These are phyloP conservation scores for Pyralis farinalis DNA, from an alignment of 2,888 invertebrate species.

Conservation along the genomic window DNA sequence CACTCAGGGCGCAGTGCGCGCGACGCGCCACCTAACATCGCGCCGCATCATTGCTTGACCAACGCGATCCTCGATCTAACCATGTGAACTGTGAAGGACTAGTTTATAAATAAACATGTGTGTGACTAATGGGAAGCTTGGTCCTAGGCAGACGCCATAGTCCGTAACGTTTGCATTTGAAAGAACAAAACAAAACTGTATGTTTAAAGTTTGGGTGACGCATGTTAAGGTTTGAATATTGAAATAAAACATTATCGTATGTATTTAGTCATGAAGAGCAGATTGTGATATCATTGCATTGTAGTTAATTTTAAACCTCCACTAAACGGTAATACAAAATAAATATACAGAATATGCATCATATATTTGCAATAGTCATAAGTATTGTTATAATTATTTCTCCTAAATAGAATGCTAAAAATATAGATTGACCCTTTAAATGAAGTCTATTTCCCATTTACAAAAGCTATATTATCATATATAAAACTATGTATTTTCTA, in stretches of 20 bases:
- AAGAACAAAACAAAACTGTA: not conserved
- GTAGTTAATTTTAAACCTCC: no score
- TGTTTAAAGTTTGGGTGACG: slow-evolving; percentile 1
- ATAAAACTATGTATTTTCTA: no score
- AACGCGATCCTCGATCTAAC: slow-evolving; percentile 16
- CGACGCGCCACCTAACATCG: slow-evolving; percentile 41
- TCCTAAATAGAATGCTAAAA: no score
- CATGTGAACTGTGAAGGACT: slow-evolving; percentile 41
- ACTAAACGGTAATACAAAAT: no score
- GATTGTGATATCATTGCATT: no score
- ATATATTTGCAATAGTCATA: no score
- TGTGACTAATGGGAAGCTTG: slow-evolving; percentile 2
- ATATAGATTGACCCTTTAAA: no score
- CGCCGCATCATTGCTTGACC: not conserved
- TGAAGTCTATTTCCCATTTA: no score
- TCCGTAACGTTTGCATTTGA: not conserved
- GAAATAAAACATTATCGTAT: not conserved
- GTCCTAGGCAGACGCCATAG: not conserved
- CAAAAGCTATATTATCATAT: no score
- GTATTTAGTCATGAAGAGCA: not conserved
- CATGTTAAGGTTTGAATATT: slow-evolving; percentile 3
- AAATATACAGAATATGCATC: no score
- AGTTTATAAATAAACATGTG: slow-evolving; percentile 15
- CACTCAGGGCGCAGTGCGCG: slow-evolving; percentile 61
- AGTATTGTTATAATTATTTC: no score